Percentiles rank a stretch among this genome's conserved stretches.
Evolutionary conservation across 2,797 vertebrate species (phyloP).

Genomic region (Pangasius sanitwongsei): DNA sequence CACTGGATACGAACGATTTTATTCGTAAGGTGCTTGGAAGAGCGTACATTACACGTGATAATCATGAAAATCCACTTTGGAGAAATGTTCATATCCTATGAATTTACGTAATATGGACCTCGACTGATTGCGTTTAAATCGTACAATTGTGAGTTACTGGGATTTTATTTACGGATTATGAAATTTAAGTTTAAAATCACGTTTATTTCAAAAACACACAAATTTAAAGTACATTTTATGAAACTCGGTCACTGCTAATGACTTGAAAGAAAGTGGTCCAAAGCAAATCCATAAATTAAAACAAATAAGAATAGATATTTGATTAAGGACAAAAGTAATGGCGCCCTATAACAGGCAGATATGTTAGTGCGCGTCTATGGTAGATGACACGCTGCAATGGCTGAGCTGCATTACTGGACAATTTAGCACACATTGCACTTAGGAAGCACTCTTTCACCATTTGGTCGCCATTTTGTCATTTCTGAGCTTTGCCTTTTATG

Average conservation of each 20-base stretch:
- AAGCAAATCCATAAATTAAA: background rate
- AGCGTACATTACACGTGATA: background rate
- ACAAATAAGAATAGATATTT: background rate
- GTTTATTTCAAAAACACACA: background rate
- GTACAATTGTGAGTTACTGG: background rate
- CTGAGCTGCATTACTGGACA: background rate
- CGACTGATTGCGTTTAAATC: background rate
- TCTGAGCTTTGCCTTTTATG: background rate
- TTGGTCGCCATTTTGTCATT: background rate
- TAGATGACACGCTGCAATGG: background rate
- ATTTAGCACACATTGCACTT: background rate
- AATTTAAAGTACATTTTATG: background rate
- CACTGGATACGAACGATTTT: background rate
- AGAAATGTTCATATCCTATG: background rate
- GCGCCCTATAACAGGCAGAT: background rate
- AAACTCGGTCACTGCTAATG: background rate
- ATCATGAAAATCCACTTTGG: background rate
- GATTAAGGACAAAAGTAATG: background rate
- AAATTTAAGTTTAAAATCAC: background rate
- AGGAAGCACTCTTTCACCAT: no score
- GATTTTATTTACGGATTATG: background rate
- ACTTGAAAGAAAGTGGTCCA: background rate
- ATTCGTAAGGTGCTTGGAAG: background rate
- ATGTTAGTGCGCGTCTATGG: background rate
- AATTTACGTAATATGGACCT: background rate